Evolutionary conservation across 2,888 invertebrate genomes (phyloP), one percentile per base, ranked within the genome.

Genomic region (Villa cingulata): DNA sequence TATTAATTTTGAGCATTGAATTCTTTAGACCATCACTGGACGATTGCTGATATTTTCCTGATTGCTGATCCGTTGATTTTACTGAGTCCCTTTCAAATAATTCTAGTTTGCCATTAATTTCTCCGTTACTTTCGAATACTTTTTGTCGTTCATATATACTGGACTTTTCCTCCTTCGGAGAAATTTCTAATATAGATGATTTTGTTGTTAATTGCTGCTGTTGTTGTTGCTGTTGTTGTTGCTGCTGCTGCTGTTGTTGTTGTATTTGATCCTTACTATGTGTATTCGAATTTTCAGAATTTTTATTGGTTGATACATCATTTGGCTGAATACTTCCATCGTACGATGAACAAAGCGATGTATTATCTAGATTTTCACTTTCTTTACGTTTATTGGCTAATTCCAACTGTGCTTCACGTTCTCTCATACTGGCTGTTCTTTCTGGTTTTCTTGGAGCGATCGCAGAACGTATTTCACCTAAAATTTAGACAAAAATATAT

Each of bases 381-480:
- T 53, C 57, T 52, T 60, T 59, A 32, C 68, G 64, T 57, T 68
- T 69, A 40, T 66, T 64, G 27, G 75, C 73, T 43, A 77, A 71
- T 62, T 80, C 79, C 56, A 79, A 65, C 56, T 78, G 76, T 4
- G 80, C 78, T 67, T 82, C 81, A 50, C 83, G 74, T 66, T 86
- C 87, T 56, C 87, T 74, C 82, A 89, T 85, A 63, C 88, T 88
- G 40, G 87, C 86, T 17, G 86, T 86, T 53, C 89, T 73, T 65
- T 87, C 86, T 16, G 88, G 89, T 67, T 89, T 90, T 48, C 84
- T 77, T 15, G 86, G 85, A 45, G 85, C 83, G 58, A 88, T 75
- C 49, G 83, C 78, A 62, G 85, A 86, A 64, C 88, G 75, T 56
- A 86, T 83, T 74, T 87, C 87, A 65, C 88, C 84, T 83, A 66